These are phyloP conservation scores for Euschistus heros DNA, from an alignment of 1,140 invertebrate species.

Conservation along the genomic window DNA sequence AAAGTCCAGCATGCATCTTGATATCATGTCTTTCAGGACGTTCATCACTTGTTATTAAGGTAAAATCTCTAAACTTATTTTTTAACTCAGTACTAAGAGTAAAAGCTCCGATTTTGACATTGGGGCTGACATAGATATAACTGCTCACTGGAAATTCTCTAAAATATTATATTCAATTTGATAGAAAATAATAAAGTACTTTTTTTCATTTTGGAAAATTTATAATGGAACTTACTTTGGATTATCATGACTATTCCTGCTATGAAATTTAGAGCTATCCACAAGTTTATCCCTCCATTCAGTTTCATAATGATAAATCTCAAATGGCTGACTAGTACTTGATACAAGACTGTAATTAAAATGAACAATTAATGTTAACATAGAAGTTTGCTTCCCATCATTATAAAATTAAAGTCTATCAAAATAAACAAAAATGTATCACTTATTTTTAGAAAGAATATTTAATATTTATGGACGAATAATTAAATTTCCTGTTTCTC, in stretches of 20 bases:
- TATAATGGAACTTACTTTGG: slow-evolving; percentile 42
- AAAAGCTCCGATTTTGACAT: slow-evolving; percentile 45
- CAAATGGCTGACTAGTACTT: not conserved
- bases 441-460: too few relatives aligned
- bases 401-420: too few relatives aligned
- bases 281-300: slow-evolving; percentile 74
- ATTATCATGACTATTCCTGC: slow-evolving; percentile 63
- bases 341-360: not conserved
- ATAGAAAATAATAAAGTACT: not conserved
- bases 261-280: slow-evolving; percentile 62
- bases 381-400: too few relatives aligned
- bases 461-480: too few relatives aligned
- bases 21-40: slow-evolving; percentile 66
- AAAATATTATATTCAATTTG: slow-evolving; percentile 24
- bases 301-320: slow-evolving; percentile 44
- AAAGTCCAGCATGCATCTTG: slow-evolving; percentile 74
- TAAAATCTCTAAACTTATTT: slow-evolving; percentile 61
- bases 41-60: slow-evolving; percentile 71
- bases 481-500: too few relatives aligned
- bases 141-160: slow-evolving; percentile 39
- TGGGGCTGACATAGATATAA: slow-evolving; percentile 41
- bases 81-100: slow-evolving; percentile 50
- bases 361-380: too few relatives aligned
- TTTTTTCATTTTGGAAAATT: not conserved
- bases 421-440: too few relatives aligned